Evolutionary conservation across 2,797 vertebrate genomes (phyloP).

Genomic region (Notoglanidium macrostoma): DNA sequence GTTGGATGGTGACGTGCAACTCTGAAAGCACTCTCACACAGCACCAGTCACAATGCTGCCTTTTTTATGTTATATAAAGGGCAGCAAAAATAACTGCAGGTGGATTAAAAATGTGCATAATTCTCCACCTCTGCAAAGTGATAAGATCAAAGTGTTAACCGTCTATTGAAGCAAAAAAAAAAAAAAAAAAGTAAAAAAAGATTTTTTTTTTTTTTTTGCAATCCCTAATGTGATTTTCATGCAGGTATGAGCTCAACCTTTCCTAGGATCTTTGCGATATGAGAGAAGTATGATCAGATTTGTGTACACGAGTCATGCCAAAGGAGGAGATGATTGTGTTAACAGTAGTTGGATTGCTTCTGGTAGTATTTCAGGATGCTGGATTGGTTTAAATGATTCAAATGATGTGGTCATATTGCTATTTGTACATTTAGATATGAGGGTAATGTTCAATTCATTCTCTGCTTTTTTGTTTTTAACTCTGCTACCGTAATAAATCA

Average conservation of each 20-base stretch:
- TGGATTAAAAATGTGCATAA: slow-evolving; percentile 18
- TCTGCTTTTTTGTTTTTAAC: background rate
- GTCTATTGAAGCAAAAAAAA: background rate
- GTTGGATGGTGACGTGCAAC: background rate
- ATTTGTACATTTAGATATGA: background rate
- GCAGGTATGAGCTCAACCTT: background rate
- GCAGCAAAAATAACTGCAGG: background rate
- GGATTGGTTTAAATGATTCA: background rate
- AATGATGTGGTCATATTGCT: background rate
- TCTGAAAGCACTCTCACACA: background rate
- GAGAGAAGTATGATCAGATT: background rate
- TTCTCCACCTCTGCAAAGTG: background rate
- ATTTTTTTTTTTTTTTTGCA: background rate
- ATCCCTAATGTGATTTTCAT: background rate
- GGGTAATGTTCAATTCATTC: background rate
- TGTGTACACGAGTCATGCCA: background rate
- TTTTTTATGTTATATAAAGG: background rate
- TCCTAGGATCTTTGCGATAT: background rate
- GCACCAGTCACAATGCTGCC: background rate
- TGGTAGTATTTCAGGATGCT: background rate
- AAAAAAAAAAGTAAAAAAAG: background rate
- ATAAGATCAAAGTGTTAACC: background rate
- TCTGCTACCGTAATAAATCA: background rate
- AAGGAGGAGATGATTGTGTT: background rate
- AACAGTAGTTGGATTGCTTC: background rate